Conservation (phyloP, 2,797 vertebrate species). For the Percopsis omiscomaycus region DNA sequence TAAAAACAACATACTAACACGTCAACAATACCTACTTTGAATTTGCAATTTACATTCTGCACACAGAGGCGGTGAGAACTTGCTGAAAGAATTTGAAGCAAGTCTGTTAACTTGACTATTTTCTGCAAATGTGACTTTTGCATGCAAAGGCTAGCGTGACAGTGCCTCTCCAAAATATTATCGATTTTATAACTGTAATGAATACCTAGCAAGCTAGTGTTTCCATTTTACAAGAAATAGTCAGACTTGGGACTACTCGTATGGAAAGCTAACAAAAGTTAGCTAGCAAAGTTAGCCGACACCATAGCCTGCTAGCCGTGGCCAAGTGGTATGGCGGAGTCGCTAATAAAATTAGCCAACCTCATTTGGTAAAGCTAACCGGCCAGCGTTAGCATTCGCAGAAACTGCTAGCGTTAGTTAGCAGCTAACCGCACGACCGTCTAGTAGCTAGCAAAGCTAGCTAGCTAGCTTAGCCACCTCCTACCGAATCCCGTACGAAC, state of each 20-base stretch:
- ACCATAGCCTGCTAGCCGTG: constrained; percentile 19
- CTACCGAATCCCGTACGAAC: constrained; percentile 34
- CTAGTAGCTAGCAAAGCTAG: constrained; percentile 35
- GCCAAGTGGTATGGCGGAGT: constrained; percentile 47
- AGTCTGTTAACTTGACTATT: too few relatives aligned
- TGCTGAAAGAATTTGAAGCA: too few relatives aligned
- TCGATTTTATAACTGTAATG: too few relatives aligned
- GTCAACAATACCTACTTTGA: too few relatives aligned
- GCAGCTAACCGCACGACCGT: constrained; percentile 18
- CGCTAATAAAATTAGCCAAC: constrained; percentile 41
- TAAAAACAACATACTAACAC: too few relatives aligned
- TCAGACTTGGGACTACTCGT: neutral
- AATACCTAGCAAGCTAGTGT: neutral
- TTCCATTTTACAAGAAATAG: neutral
- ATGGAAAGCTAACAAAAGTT: constrained; percentile 44
- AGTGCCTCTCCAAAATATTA: too few relatives aligned
- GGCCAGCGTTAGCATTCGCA: constrained; percentile 19
- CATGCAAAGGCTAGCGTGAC: too few relatives aligned
- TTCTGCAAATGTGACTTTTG: too few relatives aligned
- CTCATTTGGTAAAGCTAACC: constrained; percentile 24
- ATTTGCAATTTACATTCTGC: too few relatives aligned
- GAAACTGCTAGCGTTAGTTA: constrained; percentile 16
- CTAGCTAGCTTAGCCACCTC: constrained; percentile 62
- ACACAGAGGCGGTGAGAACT: too few relatives aligned
- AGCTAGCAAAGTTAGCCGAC: constrained; percentile 40